Evolutionary conservation across 1,140 invertebrate genomes (phyloP), one percentile per base, ranked within the genome.

Genomic region (Helicoverpa armigera): DNA sequence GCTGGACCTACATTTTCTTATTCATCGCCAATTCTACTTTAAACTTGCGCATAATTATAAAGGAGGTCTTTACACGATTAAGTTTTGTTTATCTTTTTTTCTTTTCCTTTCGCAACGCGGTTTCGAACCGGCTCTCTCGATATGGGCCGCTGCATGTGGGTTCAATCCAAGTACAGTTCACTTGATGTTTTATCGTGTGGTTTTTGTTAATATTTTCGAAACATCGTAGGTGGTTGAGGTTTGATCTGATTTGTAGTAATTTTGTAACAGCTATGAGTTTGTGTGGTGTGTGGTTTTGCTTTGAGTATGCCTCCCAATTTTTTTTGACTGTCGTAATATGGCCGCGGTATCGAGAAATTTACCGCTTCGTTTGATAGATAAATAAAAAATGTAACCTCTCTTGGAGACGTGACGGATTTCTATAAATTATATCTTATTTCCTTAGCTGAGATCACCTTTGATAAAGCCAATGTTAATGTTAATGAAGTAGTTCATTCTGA

Each of bases 1-100:
- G 13, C 63, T 31, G n/a, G n/a, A 12, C 35, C 29, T 31, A 65
- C 3, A 35, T n/a, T 43, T 48, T 43, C 61, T 63, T 60, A 60
- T 60, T 29, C 58, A 67, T 18, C 35, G 43, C 9, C 63, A 48
- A 35, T 56, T 65, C 61, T 16, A 29, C 11, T 70, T 14, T 3
- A 53, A 51, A 51, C 67, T 72, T 72, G 18, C 69, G 69, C 18
- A 72, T 72, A 72, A 72, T 72, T 72, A 65, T 48, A 65, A 65
- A 65, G 12, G 43, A 14, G 43, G 50, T 51, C 9, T 72, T 43
- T 72, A 14, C 69, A 51, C 69, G 18, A 14, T 29, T 13, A 63
- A 13, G 29, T 63, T 72, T 72, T 72, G 69, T 72, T 72, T 72
- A 72, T 54, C 10, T 72, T 54, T 53, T 23, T 72, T 69, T 67